Evolutionary conservation across 2,888 invertebrate species (phyloP).

Genomic region (Candidula unifasciata): DNA sequence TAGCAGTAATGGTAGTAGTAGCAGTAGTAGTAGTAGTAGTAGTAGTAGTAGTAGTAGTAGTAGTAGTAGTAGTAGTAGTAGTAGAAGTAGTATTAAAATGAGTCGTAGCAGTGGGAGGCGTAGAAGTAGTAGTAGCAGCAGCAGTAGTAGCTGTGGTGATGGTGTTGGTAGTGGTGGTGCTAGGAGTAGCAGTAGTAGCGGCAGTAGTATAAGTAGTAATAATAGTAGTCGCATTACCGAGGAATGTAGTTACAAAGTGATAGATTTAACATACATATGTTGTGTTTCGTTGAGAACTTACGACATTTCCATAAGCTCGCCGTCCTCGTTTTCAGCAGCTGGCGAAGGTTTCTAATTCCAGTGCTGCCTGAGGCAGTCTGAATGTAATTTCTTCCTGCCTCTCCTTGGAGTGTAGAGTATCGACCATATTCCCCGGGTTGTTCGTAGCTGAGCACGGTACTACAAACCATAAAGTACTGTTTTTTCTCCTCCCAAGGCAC

Average conservation of each 20-base stretch:
- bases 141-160: background rate
- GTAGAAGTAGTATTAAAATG: background rate
- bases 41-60: background rate
- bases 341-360: too few species aligned
- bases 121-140: background rate
- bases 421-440: too few species aligned
- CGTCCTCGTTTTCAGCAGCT: too few species aligned
- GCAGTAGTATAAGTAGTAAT: background rate
- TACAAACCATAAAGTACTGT: too few species aligned
- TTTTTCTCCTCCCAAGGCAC: too few species aligned
- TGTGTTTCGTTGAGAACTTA: too few species aligned
- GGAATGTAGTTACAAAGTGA: background rate
- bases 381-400: too few species aligned
- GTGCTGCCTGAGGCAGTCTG: too few species aligned
- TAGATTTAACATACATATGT: too few species aligned
- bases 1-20: background rate
- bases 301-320: too few species aligned
- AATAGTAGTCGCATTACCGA: background rate
- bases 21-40: background rate
- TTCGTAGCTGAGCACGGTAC: too few species aligned
- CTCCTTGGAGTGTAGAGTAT: too few species aligned
- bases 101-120: background rate
- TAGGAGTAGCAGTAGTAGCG: background rate
- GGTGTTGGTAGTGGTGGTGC: background rate
- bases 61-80: background rate